Evolutionary conservation across 64 coral and sea anemone species (phyloP), one percentile per base, ranked within the genome.

Genomic region (Actinia tenebrosa): DNA sequence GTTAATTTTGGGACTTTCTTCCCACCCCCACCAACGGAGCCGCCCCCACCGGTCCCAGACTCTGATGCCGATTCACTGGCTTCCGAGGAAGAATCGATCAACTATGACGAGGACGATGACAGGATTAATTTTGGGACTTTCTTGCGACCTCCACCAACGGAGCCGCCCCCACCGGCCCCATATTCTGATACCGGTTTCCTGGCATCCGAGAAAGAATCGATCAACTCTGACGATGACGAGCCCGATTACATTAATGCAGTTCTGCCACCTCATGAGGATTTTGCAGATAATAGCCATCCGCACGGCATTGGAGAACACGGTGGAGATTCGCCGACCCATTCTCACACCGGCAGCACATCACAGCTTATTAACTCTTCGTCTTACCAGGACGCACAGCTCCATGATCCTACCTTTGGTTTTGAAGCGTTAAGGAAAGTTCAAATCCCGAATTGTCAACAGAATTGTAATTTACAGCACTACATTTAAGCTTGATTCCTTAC

Each of bases 1-100:
- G 45, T 53, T 23, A 81, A 53, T 53, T 81, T 81, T 53, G 22
- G 79, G 17, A 81, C 79, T 20, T 81, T 81, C 23, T 53, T 81
- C 43, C 79, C 79, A 2, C 79, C 79, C 16, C 79, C 79, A 25
- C 79, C 79, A 22, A 81, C 50, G 2, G 44, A 81, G 2, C 79
- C 79, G 42, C 79, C 79, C 46, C 79, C 79, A 19, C 44, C 79
- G 16, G 79, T 81, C 5, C 79, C 79, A 2, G 50, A 81, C 7
- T 81, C 79, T 53, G 79, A 81, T 53, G 16, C 7, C 18, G 79
- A 53, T 7, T 81, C 79, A 53, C 15, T 23, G 2, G 1, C 79
- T 20, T 81, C 79, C 45, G 44, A 81, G 14, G 79, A 81, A 10
- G 79, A 53, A 22, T 81, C 79, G 3, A 81, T 81, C 30, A 37